Base-by-base conservation (phyloP, 2,113 vertebrate species). In the Ceyx melanurus region DNA sequence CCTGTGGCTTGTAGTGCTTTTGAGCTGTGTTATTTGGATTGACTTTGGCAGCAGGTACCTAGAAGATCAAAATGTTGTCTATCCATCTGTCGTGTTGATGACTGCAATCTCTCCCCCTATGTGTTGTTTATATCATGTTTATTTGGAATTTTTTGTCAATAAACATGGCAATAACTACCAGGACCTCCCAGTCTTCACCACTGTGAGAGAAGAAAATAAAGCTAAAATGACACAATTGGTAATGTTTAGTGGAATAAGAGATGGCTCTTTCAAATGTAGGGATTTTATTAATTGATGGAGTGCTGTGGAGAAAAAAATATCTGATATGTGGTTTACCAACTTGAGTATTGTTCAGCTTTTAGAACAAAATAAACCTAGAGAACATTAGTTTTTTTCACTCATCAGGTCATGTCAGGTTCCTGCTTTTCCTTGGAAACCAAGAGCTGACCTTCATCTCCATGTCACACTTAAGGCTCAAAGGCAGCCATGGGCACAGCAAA, bases 41-140 rank as follows among this genome's bases (percentile, higher is more conserved):
- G 89, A 84, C 53, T 89, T 94, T 89, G 84, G 84, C 89, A 94
- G 84, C 71, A 91, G 89, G 91, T 93, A 92, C 28, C 73, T 50
- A 72, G 42, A 80, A 91, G 64, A 94, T 54, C 72, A 82, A 73
- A 93, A 89, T 54, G n/a, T 26, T 82, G 16, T 70, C 81, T 65
- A 50, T 79, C 70, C 81, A 87, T 92, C 93, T 89, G 66, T 68
- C 57, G 29, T 54, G 62, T 57, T 7, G 15, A 87, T 89, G 75
- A 89, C 50, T 66, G 31, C 42, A 91, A 79, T 85, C 94, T 87
- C 89, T 91, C 85, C 82, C 77, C 33, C 50, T 68, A 28, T 35
- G 67, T 79, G n/a, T 33, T 89, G 43, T 87, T 94, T 82, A 17
- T 53, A 33, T 29, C 74, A 82, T 37, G 31, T 53, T 76, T 82